phyloP scores from a whole-genome alignment of 2,797 vertebrate species.

The Myripristis jacobus region DNA sequence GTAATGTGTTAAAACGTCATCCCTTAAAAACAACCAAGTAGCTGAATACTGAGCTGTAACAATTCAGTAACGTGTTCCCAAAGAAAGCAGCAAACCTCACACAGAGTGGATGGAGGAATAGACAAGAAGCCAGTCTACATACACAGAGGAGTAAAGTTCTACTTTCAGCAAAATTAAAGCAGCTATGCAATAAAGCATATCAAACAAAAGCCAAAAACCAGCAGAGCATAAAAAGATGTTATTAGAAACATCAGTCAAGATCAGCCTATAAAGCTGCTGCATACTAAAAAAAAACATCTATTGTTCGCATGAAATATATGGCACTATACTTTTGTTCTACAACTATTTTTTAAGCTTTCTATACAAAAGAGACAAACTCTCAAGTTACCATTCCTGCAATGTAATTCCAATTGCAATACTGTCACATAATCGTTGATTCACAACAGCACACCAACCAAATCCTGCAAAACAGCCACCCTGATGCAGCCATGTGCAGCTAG shows the following conservation, averaged over 20 bases:
- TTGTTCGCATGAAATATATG: constrained; percentile 30
- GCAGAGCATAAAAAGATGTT: neutral
- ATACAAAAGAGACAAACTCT: constrained; percentile 20
- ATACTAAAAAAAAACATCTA: neutral
- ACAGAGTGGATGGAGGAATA: neutral
- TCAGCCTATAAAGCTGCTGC: neutral
- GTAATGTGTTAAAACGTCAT: neutral
- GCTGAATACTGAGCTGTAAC: neutral
- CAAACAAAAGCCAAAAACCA: neutral
- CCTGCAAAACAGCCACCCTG: neutral
- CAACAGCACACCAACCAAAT: neutral
- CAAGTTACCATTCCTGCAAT: neutral
- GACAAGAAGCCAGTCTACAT: neutral
- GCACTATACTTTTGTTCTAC: constrained; percentile 33
- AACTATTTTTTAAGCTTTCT: constrained; percentile 13
- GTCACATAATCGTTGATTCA: constrained; percentile 12
- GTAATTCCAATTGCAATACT: neutral
- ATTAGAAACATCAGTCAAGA: neutral
- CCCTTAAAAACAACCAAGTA: neutral
- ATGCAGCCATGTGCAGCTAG: constrained; percentile 68
- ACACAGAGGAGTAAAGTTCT: neutral
- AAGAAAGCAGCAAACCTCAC: neutral
- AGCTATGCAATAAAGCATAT: neutral
- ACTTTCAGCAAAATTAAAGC: constrained; percentile 18
- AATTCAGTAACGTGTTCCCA: neutral